Evolutionary conservation across 2,888 invertebrate species (phyloP).

Genomic region (Oligia fasciuncula): DNA sequence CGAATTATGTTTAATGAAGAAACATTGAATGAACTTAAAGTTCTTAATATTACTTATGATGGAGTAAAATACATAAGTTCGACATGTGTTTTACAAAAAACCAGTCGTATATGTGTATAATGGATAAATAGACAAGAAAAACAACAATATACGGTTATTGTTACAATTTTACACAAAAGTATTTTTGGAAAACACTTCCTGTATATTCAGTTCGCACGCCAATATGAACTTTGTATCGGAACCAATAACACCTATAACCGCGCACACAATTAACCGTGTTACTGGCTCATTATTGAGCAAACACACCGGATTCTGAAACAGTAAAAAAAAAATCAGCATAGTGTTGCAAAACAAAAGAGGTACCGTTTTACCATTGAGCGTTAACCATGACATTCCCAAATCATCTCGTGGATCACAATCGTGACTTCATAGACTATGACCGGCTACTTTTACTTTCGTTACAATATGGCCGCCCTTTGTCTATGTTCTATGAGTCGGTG

Average conservation of each 20-base stretch:
- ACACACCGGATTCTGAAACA: slow-evolving; percentile 60
- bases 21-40: background rate
- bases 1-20: background rate
- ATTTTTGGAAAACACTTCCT: slow-evolving; percentile 51
- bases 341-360: slow-evolving; percentile 77
- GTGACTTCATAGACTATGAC: slow-evolving; percentile 80
- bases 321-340: slow-evolving; percentile 68
- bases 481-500: slow-evolving; percentile 82
- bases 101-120: background rate
- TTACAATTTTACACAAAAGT: slow-evolving; percentile 30
- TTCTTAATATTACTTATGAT: background rate
- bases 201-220: slow-evolving; percentile 15
- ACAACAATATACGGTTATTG: slow-evolving; percentile 29
- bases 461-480: slow-evolving; percentile 86
- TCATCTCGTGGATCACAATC: slow-evolving; percentile 85
- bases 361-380: slow-evolving; percentile 65
- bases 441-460: slow-evolving; percentile 87
- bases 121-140: slow-evolving; percentile 27
- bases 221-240: slow-evolving; percentile 48
- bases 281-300: slow-evolving; percentile 71
- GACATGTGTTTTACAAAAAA: background rate
- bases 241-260: slow-evolving; percentile 48
- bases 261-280: slow-evolving; percentile 50
- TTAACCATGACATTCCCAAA: slow-evolving; percentile 89
- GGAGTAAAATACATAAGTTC: background rate